These are phyloP conservation scores for Tridacna crocea DNA, from an alignment of 2,888 invertebrate species.

Conservation along the genomic window DNA sequence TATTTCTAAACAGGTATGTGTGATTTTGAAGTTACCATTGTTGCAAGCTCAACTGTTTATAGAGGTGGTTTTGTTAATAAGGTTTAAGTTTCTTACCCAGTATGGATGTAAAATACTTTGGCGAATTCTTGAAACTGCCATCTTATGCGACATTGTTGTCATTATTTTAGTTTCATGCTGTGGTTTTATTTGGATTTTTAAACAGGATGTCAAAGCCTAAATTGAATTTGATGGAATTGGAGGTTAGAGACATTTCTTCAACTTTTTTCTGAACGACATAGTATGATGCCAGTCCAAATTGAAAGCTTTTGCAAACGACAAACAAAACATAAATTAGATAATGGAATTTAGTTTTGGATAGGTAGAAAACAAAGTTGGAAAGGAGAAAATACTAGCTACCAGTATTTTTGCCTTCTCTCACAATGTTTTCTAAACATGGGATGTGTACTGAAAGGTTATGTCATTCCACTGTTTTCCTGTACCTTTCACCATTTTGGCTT, in stretches of 20 bases:
- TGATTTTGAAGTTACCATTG: slow-evolving; percentile 25
- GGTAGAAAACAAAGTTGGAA: too few species aligned
- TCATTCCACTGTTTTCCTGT: too few species aligned
- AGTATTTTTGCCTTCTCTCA: too few species aligned
- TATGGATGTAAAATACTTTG: neutral
- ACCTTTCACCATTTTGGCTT: too few species aligned
- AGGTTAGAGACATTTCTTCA: slow-evolving; percentile 29
- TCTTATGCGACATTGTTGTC: neutral
- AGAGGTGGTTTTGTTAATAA: neutral
- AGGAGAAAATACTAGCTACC: too few species aligned
- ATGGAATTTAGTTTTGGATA: too few species aligned
- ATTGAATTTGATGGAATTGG: slow-evolving; percentile 48
- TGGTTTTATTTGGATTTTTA: neutral
- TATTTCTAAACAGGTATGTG: slow-evolving; percentile 14
- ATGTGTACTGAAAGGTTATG: too few species aligned
- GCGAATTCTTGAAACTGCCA: neutral
- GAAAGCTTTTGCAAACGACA: too few species aligned
- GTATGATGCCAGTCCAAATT: too few species aligned
- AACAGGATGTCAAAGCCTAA: slow-evolving; percentile 37
- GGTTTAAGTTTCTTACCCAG: slow-evolving; percentile 3
- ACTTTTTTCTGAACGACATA: too few species aligned
- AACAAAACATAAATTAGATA: too few species aligned
- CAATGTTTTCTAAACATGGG: too few species aligned
- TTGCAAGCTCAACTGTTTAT: neutral
- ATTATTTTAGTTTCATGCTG: neutral